Evolutionary conservation across 2,113 vertebrate genomes (phyloP).

Genomic region (Electrona antarctica): DNA sequence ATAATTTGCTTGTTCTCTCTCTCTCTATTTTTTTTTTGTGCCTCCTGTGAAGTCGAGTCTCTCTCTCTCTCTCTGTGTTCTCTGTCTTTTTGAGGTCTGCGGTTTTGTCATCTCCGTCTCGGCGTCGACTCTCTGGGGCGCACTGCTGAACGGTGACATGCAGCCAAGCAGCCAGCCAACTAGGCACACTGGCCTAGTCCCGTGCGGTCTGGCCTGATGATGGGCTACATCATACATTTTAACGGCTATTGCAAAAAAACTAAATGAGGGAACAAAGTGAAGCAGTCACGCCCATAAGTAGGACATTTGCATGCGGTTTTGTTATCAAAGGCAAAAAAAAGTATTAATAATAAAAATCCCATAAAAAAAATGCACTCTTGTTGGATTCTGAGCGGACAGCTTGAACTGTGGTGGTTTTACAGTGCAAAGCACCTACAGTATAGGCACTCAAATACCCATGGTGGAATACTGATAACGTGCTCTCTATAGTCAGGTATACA

Average conservation of each 20-base stretch:
- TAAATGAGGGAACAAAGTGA: conserved; percentile 54
- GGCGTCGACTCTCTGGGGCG: conserved; percentile 64
- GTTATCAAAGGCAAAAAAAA: conserved; percentile 60
- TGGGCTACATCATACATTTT: no score
- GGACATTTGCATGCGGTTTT: conserved; percentile 64
- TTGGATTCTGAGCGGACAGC: neutral
- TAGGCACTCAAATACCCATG: conserved; percentile 15
- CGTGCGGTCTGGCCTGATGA: no score
- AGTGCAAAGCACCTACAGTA: neutral
- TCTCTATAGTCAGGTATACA: conserved; percentile 12
- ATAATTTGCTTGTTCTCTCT: conserved; percentile 56
- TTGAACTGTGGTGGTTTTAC: conserved; percentile 31
- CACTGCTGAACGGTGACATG: conserved; percentile 27
- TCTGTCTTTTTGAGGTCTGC: conserved; percentile 77
- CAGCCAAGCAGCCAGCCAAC: no score
- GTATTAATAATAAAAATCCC: conserved; percentile 25
- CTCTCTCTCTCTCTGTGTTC: conserved; percentile 56
- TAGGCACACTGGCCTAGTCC: no score
- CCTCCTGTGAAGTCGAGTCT: conserved; percentile 71
- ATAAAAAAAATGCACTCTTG: conserved; percentile 34
- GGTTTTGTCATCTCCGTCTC: conserved; percentile 73
- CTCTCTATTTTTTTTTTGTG: conserved; percentile 56
- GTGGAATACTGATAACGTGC: neutral
- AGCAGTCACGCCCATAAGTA: conserved; percentile 8
- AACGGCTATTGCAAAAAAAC: no score